A percentile compares a stretch with the other conserved stretches of the same genome.
These are phyloP conservation scores for Euura lappo DNA, from an alignment of 1,140 invertebrate species.

Conservation along the genomic window DNA sequence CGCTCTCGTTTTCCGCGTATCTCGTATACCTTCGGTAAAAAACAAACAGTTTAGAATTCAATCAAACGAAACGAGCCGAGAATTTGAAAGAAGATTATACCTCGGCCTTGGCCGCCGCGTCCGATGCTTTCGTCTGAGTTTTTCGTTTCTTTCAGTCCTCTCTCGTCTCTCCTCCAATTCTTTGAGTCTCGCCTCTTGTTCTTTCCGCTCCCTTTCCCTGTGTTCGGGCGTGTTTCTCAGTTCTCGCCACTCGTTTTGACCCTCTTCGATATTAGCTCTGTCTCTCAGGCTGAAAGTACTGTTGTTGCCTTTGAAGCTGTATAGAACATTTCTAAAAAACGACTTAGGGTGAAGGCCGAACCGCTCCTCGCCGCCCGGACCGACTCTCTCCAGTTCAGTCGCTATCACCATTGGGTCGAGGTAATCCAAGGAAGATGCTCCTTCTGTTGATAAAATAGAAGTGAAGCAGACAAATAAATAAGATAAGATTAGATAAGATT, in stretches of 20 bases:
- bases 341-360: constrained; percentile 67
- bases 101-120: constrained; percentile 34
- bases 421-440: constrained; percentile 49
- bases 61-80: background rate
- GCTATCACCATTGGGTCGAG: constrained; percentile 61
- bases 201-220: constrained; percentile 32
- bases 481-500: no score
- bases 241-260: constrained; percentile 39
- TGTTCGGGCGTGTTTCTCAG: constrained; percentile 37
- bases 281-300: constrained; percentile 46
- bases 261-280: constrained; percentile 31
- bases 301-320: constrained; percentile 64
- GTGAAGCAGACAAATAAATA: no score
- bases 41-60: background rate
- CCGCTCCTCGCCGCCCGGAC: constrained; percentile 63
- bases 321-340: constrained; percentile 68
- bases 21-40: constrained; percentile 30
- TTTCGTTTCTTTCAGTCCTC: constrained; percentile 39
- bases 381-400: constrained; percentile 59
- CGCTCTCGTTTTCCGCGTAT: constrained; percentile 26
- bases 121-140: constrained; percentile 36
- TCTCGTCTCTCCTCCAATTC: constrained; percentile 33
- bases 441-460: constrained; percentile 36
- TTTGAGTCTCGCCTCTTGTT: constrained; percentile 26
- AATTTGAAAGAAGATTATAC: constrained; percentile 20